Evolutionary conservation across 2,113 vertebrate genomes (phyloP).

Genomic region (Elachura formosa): DNA sequence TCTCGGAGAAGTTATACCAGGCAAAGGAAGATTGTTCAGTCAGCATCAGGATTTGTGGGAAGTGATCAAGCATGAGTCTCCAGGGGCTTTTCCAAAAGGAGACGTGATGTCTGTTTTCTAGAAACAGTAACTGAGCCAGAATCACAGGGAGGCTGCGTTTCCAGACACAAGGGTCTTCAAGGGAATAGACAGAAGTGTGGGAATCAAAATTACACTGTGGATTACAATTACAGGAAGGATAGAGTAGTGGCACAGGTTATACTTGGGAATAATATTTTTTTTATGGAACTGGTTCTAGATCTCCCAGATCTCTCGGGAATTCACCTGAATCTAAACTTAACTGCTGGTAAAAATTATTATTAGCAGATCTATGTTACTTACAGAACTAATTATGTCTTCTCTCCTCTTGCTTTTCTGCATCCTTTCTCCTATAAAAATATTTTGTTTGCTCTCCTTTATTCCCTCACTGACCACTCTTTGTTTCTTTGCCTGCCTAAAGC

Average conservation of each 20-base stretch:
- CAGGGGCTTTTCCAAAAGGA: background rate
- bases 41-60: background rate
- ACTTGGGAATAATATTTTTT: background rate
- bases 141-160: background rate
- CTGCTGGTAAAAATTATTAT: background rate
- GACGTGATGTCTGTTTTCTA: background rate
- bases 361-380: background rate
- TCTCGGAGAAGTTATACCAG: background rate
- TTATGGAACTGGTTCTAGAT: background rate
- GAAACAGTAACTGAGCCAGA: background rate
- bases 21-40: background rate
- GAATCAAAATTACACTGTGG: background rate
- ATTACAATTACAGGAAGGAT: background rate
- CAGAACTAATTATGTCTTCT: background rate
- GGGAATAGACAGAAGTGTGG: background rate
- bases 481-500: background rate
- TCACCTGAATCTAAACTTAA: background rate
- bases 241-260: background rate
- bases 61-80: background rate
- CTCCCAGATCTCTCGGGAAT: background rate
- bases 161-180: background rate
- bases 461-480: background rate
- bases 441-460: background rate
- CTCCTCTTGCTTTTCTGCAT: background rate
- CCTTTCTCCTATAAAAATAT: background rate